Evolutionary conservation across 2,113 vertebrate genomes (phyloP), one percentile per base, ranked within the genome.

Genomic region (Carassius gibelio): DNA sequence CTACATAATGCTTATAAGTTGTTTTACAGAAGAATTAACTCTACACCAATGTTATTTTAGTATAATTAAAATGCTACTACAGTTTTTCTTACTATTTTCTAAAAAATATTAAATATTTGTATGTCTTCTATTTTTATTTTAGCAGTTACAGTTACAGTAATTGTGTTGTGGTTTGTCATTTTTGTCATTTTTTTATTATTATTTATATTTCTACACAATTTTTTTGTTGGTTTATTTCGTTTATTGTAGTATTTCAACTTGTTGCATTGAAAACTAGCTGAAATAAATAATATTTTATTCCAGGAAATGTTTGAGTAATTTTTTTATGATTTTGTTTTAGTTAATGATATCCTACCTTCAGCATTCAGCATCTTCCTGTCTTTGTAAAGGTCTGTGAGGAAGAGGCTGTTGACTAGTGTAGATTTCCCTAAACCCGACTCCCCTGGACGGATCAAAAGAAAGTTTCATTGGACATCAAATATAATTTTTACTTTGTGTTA

Each of bases 361-460:
- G 94, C 94, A 50, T 91, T 93, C 0, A 88, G 91, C 85, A 94
- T 87, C n/a, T 91, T 94, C 68, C 94, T 91, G 87, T 94, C 91
- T 85, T 90, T 94, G 88, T 95, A 98, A 84, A 99, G 93, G 88
- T 99, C 97, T 0, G 97, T 99, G 88, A 99, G 95, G 92, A 99
- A 99, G 87, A 99, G 95, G 90, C 97, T 98, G 91, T 98, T 98
- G 86, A 99, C 93, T 1, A 99, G 92, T 1, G 98, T 99, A 75
- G 98, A 99, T 91, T 99, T 99, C 45, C 98, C 98, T 14, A 99
- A 95, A 52, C 98, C 97, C 0, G 97, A 96, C 86, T 99, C 98
- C 64, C 98, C 98, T 99, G 79, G 34, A 85, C 14, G 10, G 8
- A 88, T 30, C 69, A 34, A 69, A 48, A 69, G 10, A 79, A 82